Evolutionary conservation across 23 tunicate genomes (phyloP).

Genomic region (Styela plicata): DNA sequence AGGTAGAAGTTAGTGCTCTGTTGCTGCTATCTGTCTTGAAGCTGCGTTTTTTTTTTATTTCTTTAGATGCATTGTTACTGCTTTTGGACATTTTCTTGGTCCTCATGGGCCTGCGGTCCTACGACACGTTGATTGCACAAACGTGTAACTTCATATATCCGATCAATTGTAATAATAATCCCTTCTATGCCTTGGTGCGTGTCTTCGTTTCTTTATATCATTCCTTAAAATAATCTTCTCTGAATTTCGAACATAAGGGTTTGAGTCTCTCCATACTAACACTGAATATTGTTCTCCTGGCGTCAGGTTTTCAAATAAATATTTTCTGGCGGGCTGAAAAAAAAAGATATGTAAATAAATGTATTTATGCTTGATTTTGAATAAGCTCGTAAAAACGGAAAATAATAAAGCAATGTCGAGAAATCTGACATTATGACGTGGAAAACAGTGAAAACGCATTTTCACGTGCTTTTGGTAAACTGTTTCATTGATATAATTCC

Average conservation of each 20-base stretch:
- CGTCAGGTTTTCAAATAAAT: conserved; percentile 16
- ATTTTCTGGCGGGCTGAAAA: conserved; percentile 35
- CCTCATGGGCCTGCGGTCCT: not conserved
- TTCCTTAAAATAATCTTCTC: not conserved
- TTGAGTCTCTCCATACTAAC: conserved; percentile 36
- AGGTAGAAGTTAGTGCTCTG: not conserved
- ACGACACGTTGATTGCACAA: not conserved
- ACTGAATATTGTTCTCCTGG: conserved; percentile 21
- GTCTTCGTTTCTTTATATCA: not conserved
- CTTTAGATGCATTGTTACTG: not conserved
- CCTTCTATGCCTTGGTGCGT: not conserved
- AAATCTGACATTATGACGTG: no score
- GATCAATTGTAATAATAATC: not conserved
- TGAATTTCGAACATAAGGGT: not conserved
- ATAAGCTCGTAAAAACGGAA: no score
- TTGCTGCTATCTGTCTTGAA: not conserved
- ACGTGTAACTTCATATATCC: not conserved
- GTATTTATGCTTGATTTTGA: not conserved
- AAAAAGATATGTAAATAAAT: not conserved
- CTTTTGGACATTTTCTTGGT: not conserved
- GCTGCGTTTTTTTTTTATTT: not conserved
- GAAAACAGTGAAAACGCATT: no score
- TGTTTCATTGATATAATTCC: no score
- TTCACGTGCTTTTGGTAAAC: no score
- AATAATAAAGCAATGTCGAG: no score